phyloP scores from a whole-genome alignment of 1,140 invertebrate genomes.

The Cotesia glomerata region DNA sequence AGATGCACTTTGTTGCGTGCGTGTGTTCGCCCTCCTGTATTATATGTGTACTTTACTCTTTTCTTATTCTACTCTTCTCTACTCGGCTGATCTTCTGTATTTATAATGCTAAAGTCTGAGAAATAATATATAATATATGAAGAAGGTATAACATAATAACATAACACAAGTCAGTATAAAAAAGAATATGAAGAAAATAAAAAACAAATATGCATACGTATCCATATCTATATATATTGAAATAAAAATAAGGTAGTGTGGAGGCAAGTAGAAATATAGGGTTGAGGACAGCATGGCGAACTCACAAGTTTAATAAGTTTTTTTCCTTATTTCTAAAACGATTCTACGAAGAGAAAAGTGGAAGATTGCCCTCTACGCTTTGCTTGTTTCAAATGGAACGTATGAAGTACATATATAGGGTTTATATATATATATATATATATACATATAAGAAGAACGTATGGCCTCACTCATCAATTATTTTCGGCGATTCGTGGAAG shows the following conservation, averaged over 20 bases:
- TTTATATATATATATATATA: conserved; percentile 11
- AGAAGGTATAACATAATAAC: too few relatives aligned
- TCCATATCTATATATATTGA: too few relatives aligned
- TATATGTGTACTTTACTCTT: too few relatives aligned
- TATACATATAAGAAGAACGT: conserved; percentile 10
- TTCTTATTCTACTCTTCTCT: too few relatives aligned
- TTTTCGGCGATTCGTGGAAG: conserved; percentile 36
- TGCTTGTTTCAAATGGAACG: conserved; percentile 38
- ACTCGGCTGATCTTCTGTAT: too few relatives aligned
- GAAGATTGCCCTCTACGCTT: conserved; percentile 38
- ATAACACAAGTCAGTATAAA: not conserved
- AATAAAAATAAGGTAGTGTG: too few relatives aligned
- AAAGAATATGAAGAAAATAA: not conserved
- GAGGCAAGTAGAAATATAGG: not conserved
- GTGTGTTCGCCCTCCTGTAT: not conserved
- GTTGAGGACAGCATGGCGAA: not conserved
- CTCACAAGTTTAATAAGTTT: not conserved
- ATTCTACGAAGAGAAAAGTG: conserved; percentile 47
- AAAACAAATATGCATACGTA: not conserved
- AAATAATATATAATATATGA: too few relatives aligned
- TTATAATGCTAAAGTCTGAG: too few relatives aligned
- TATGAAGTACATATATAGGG: conserved; percentile 10
- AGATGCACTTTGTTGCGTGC: conserved; percentile 24
- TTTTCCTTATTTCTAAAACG: conserved; percentile 33
- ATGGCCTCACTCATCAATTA: conserved; percentile 35